Evolutionary conservation across 2,797 vertebrate species (phyloP).

Genomic region (Acomys russatus): DNA sequence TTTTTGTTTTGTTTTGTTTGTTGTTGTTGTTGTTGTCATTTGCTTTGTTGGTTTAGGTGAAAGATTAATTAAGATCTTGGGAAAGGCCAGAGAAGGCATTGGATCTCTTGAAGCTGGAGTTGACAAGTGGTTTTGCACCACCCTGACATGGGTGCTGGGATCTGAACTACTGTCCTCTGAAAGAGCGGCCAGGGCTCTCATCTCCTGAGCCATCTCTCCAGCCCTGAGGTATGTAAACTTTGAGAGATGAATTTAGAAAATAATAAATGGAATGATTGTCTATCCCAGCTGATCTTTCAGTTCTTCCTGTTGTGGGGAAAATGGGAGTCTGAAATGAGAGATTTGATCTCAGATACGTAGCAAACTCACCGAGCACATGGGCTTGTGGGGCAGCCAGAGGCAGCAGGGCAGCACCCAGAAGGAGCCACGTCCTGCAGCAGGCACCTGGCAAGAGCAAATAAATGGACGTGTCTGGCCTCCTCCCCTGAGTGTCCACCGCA

Average conservation of each 20-base stretch:
- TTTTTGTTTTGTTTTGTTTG: neutral
- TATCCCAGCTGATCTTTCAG: neutral
- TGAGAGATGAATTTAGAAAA: neutral
- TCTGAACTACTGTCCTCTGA: too few relatives aligned
- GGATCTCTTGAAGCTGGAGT: neutral
- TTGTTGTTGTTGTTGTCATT: neutral
- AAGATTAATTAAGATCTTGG: neutral
- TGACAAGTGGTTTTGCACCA: too few relatives aligned
- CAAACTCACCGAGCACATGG: neutral
- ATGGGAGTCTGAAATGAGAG: neutral
- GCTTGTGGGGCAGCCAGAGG: neutral
- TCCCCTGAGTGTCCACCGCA: neutral
- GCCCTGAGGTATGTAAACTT: neutral
- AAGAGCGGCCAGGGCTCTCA: neutral
- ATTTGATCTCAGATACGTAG: neutral
- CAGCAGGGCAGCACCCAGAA: neutral
- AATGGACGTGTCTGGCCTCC: accelerated
- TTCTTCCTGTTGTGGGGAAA: neutral
- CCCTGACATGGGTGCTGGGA: neutral
- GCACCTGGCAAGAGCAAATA: neutral
- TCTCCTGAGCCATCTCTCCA: too few relatives aligned
- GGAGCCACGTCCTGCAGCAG: neutral
- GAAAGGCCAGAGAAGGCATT: neutral
- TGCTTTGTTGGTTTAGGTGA: neutral
- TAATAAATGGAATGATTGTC: neutral